Base-by-base conservation (phyloP, 2,888 invertebrate genomes). In the Nomada ferruginata region DNA sequence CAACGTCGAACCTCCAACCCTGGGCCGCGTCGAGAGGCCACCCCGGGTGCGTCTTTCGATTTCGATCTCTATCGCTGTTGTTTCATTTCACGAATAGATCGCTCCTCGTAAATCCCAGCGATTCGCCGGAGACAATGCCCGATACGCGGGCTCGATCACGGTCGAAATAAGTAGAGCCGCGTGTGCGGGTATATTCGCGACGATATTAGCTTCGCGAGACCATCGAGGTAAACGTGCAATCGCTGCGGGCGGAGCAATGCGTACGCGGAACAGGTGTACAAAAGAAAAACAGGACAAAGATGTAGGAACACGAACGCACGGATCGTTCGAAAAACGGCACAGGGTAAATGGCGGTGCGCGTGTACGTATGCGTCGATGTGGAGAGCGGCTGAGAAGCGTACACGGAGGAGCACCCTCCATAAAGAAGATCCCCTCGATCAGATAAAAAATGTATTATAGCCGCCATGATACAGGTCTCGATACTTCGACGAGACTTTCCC, bases 401-500 rank as follows among this genome's bases (percentile, higher is more conserved):
- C 87, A 87, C 85, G 86, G 86, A 89, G 86, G 86, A 89, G 91
- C 90, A 91, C 91, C 91, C 93, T 88, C 92, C 91, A 93, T 93
- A 93, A 93, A 93, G 92, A 91, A 91, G 93, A 93, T 92, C 93
- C 93, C 92, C 93, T 93, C 92, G 91, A 93, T 93, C 93, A 93
- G 93, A 93, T 93, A 93, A 93, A 93, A 93, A 93, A 93, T 93
- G 93, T 93, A 93, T 93, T 93, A 93, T 93, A 93, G 93, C 93
- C 90, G 90, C 90, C 93, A 93, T 93, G 93, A 93, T 93, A 92
- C 93, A 91, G 92, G 91, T 93, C 92, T 93, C 93, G 92, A 93
- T 93, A 93, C 92, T 92, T 91, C 90, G 87, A 87, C 88, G 85
- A 85, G 87, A 89, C 89, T 89, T 90, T 86, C 89, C 83, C 85